Evolutionary conservation across 1,140 invertebrate genomes (phyloP).

Genomic region (Plutomurus gul): DNA sequence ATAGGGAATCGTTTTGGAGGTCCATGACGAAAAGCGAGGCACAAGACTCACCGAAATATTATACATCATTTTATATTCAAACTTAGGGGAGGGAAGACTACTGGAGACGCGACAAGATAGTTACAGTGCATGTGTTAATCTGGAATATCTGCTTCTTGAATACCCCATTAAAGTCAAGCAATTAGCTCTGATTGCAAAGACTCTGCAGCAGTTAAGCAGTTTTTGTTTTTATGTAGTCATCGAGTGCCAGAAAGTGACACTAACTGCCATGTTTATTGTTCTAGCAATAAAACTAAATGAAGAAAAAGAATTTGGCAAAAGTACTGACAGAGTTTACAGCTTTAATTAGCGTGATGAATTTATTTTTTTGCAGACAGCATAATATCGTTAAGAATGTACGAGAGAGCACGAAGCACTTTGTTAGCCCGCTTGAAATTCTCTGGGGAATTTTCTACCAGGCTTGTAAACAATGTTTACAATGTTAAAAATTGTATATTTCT

Average conservation of each 20-base stretch:
- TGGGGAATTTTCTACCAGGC: no score
- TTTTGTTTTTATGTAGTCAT: background rate
- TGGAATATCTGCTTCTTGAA: background rate
- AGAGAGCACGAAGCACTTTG: background rate
- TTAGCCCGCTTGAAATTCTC: background rate
- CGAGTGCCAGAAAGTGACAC: constrained; percentile 1
- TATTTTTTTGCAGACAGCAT: no score
- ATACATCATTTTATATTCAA: no score
- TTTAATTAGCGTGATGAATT: background rate
- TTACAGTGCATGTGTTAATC: background rate
- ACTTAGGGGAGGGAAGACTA: no score
- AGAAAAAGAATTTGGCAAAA: background rate
- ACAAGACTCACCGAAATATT: no score
- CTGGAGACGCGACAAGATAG: background rate
- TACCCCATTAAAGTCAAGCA: background rate
- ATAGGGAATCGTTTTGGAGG: no score
- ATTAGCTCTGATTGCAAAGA: background rate
- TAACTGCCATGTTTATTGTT: constrained; percentile 2
- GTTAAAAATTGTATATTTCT: no score
- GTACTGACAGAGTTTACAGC: background rate
- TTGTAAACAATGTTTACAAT: no score
- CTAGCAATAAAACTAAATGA: background rate
- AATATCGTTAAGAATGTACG: background rate
- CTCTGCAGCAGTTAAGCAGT: background rate
- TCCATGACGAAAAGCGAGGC: no score